Evolutionary conservation across 1,140 invertebrate species (phyloP), one percentile per base, ranked within the genome.

Genomic region (Heliconius hewitsoni): DNA sequence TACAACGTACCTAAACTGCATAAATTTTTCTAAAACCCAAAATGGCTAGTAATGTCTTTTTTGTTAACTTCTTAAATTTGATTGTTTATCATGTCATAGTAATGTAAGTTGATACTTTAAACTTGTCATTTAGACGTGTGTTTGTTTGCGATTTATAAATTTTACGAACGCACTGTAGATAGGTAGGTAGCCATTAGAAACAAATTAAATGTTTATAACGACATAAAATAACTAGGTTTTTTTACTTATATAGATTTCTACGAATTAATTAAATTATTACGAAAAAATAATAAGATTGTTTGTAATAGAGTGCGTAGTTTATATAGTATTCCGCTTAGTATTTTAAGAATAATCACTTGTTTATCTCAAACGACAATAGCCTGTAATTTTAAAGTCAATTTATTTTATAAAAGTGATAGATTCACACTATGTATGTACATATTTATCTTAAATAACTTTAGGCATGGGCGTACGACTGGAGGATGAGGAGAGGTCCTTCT

Each of bases 371-470:
- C n/a, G 55, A 57, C 55, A 57, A 66, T 66, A 66, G 60, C 13
- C 60, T 66, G 60, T 27, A 66, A 71, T 46, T 71, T 71, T 77
- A 16, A 78, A 52, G 3, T 57, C 19, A 73, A 66, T 42, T 37
- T 73, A 78, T 73, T 78, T 78, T 19, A 23, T 73, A 23, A 8
- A 19, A 55, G 27, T 66, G 27, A 52, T 73, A 73, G 8, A 52
- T 66, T 27, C 60, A 66, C 30, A 23, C 23, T 42, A 73, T 73
- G 11, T 46, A 73, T 19, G 23, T 66, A 66, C n/a, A 30, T 66
- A 9, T n/a, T 66, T 27, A 74, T 52, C 16, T 18, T 18, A 6
- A 46, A 16, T 46, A 46, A 46, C 42, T 46, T 16, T 46, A 46
- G 42, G 42, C 42, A 16, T 46, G 42, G 42, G 42, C 42, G 42